phyloP scores from a whole-genome alignment of 2,888 invertebrate genomes.

The Leistus spinibarbis region DNA sequence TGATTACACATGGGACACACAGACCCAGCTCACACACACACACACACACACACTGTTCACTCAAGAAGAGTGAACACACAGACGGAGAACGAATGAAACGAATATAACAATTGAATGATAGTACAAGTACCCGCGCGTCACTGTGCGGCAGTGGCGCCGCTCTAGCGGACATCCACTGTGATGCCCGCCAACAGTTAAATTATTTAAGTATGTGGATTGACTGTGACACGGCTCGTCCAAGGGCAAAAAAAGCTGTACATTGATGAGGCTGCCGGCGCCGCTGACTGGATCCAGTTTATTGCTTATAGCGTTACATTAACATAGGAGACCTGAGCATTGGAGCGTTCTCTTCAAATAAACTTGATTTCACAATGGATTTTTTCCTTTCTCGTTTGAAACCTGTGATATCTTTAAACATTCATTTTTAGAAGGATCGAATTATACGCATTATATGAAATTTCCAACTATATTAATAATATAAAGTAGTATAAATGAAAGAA shows the following conservation, averaged over 20 bases:
- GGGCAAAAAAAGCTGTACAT: neutral
- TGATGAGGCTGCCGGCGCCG: slow-evolving; percentile 4
- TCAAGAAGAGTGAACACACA: neutral
- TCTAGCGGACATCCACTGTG: neutral
- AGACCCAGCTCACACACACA: neutral
- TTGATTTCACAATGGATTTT: too few species aligned
- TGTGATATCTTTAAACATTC: too few species aligned
- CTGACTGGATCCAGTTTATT: slow-evolving; percentile 2
- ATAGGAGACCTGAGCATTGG: neutral
- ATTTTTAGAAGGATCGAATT: too few species aligned
- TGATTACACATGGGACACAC: slow-evolving; percentile 53
- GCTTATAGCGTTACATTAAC: slow-evolving; percentile 1
- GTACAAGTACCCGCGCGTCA: neutral
- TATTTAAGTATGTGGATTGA: slow-evolving; percentile 5
- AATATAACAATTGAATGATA: neutral
- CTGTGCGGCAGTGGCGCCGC: slow-evolving; percentile 40
- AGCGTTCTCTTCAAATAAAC: too few species aligned
- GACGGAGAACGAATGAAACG: neutral
- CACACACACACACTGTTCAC: neutral
- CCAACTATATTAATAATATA: too few species aligned
- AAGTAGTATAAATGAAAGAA: too few species aligned
- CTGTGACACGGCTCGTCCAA: neutral
- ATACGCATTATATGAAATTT: too few species aligned
- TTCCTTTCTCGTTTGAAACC: too few species aligned
- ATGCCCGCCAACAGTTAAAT: slow-evolving; percentile 1